Evolutionary conservation across 2,113 vertebrate species (phyloP), one percentile per base, ranked within the genome.

Genomic region (Rhinopomastus cyanomelas): DNA sequence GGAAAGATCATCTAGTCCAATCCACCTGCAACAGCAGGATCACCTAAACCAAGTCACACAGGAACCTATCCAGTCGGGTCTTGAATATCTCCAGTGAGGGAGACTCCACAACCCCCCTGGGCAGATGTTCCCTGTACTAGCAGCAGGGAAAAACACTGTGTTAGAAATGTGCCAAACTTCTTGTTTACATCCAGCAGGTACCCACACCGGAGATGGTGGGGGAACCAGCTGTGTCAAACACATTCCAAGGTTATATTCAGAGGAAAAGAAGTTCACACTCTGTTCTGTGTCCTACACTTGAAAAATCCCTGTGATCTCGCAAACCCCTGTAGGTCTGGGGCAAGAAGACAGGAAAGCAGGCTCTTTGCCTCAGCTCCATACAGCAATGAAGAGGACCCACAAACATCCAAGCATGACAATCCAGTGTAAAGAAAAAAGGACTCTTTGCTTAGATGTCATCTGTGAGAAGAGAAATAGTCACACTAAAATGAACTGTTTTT

Each of bases 381-480:
- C 14, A 72, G 27, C 36, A 39, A 59, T 0, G 4, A 39, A n/a
- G 73, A 81, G 53, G 84, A 52, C 12, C 17, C 67, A 60, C 21
- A 46, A 39, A 34, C 0, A 0, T 46, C 29, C 57, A 53, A 46
- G 18, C 16, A 34, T 1, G 0, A 3, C 30, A 65, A 29, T 32
- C 65, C 39, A 81, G 32, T 0, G 1, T 3, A n/a, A 60, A 71
- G 53, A 66, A 71, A 53, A 66, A 60, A 56, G 19, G 15, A 27
- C 4, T 5, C 8, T 75, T 65, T 6, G 21, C 65, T 81, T 57
- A 68, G 77, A 23, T 16, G 11, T 46, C 22, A 49, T 6, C 9
- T 80, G 48, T 68, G 69, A 80, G 39, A 60, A 72, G 9, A 49
- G 71, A 21, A 56, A 11, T 16, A 46, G 53, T 72, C 39, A 55